Conservation (phyloP, 1,140 invertebrate genomes). For the Anadara kagoshimensis region DNA sequence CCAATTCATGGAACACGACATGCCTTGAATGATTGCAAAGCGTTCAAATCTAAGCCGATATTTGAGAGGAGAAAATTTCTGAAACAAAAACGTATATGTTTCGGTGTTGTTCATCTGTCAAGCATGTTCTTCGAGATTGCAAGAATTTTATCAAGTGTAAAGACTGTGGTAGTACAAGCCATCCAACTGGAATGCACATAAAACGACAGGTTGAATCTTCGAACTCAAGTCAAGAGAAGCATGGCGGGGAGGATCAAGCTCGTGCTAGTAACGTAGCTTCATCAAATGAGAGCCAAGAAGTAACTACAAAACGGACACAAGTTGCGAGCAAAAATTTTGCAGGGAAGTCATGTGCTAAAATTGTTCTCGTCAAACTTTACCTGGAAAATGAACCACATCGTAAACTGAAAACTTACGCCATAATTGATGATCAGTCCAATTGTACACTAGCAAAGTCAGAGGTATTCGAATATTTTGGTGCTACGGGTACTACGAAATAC, state of each 20-base stretch:
- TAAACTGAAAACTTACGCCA: constrained; percentile 26
- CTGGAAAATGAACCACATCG: no score
- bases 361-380: constrained; percentile 19
- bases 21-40: no score
- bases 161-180: no score
- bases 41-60: no score
- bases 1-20: no score
- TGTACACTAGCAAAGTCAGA: constrained; percentile 18
- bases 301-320: no score
- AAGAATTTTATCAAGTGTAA: constrained; percentile 7
- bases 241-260: constrained; percentile 4
- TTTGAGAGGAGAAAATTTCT: no score
- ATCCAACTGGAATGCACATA: constrained; percentile 17
- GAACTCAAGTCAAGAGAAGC: neutral
- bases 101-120: constrained; percentile 11
- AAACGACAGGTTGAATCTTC: neutral
- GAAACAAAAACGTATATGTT: constrained; percentile 22
- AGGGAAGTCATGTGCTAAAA: constrained; percentile 45
- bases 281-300: constrained; percentile 1
- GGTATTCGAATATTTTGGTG: constrained; percentile 23
- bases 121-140: constrained; percentile 21
- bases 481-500: no score
- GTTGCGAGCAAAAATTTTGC: constrained; percentile 23
- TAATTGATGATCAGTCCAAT: constrained; percentile 42
- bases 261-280: neutral